Base-by-base conservation (phyloP, 2,888 invertebrate genomes). In the Shargacucullia verbasci region DNA sequence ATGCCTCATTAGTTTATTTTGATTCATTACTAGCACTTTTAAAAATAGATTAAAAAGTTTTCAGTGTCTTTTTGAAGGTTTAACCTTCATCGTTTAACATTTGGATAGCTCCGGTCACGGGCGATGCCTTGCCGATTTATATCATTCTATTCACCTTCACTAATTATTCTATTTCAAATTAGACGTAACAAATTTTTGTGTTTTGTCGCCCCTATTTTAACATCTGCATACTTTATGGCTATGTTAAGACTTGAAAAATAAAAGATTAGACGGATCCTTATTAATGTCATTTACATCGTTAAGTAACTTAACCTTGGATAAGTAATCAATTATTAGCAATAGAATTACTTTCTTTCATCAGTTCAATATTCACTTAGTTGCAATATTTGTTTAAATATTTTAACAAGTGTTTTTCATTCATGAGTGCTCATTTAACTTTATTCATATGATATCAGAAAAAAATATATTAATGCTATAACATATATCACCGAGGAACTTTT, bases 81-180 rank as follows among this genome's bases (percentile, higher is more conserved):
- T 60, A 56, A 71, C 84, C 83, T 87, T 83, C 73, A 67, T 56
- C 55, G 56, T 60, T 71, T 64, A 78, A 78, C 69, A 73, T 80
- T 82, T 74, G 70, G 67, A 64, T 69, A 78, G 68, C 64, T 73
- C 55, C 70, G 76, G 80, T 84, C 83, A 83, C 63, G 82, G 79
- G 70, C 76, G 56, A 67, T 78, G 60, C 71, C 71, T 82, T 79
- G 77, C 65, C 65, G 63, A 76, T 74, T 77, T 68, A 80, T 76
- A 59, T 74, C 67, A 74, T 76, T 76, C 66, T 56, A 69, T 64
- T 81, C 61, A 57, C 78, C 79, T 83, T 85, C 79, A 75, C 63
- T 73, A 71, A 78, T 76, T 72, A 68, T n/a, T n/a, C 47, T 65
- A 60, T 70, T 64, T 52, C 53, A 46, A 64, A 57, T 66, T 50